These are phyloP conservation scores for Papilio polytes DNA, from an alignment of 1,140 invertebrate species.

Conservation along the genomic window DNA sequence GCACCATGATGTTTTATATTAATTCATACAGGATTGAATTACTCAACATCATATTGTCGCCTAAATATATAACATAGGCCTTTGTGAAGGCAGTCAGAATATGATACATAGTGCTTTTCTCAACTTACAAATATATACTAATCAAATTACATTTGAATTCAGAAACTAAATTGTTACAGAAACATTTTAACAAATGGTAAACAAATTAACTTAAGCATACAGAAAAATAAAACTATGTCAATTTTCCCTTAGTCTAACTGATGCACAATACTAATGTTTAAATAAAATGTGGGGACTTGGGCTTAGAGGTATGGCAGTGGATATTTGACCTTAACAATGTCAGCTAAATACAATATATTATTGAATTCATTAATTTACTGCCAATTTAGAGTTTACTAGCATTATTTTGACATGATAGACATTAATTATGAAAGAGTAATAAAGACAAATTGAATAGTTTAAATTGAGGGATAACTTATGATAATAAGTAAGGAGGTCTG, in stretches of 20 bases:
- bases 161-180: not conserved
- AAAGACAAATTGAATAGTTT: not conserved
- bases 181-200: no score
- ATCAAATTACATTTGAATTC: not conserved
- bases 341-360: not conserved
- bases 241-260: not conserved
- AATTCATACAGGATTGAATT: not conserved
- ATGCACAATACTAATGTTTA: not conserved
- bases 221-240: not conserved
- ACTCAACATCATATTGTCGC: not conserved
- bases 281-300: not conserved
- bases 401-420: not conserved
- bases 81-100: not conserved
- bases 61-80: not conserved
- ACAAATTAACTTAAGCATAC: not conserved
- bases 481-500: no score
- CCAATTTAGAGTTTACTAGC: not conserved
- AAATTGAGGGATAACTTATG: not conserved
- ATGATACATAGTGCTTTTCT: not conserved
- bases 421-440: not conserved
- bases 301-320: not conserved
- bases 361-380: not conserved
- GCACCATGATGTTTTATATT: slow-evolving; percentile 13
- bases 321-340: not conserved
- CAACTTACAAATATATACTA: not conserved